Evolutionary conservation across 2,113 vertebrate species (phyloP).

Genomic region (Gasterosteus nipponicus): DNA sequence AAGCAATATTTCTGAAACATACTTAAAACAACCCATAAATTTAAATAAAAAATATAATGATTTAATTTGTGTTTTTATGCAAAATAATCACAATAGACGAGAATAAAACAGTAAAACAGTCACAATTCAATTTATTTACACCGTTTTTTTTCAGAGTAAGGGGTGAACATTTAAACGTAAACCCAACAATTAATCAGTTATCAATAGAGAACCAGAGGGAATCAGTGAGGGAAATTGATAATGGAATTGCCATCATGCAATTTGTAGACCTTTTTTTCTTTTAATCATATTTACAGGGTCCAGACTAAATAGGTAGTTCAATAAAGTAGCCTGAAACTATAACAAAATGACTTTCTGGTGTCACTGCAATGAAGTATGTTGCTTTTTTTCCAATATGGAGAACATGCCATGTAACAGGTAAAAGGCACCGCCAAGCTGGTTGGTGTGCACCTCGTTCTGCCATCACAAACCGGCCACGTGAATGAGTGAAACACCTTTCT

Average conservation of each 20-base stretch:
- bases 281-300: constrained; percentile 14
- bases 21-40: background rate
- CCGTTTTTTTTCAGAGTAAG: background rate
- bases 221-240: background rate
- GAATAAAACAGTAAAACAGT: background rate
- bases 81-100: background rate
- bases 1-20: background rate
- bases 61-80: background rate
- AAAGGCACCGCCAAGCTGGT: too few relatives aligned
- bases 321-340: constrained; percentile 19
- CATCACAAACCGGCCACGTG: constrained; percentile 45
- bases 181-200: background rate
- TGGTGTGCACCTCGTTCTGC: constrained; percentile 35
- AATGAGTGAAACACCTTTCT: constrained; percentile 76
- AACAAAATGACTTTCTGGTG: constrained; percentile 41
- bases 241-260: background rate
- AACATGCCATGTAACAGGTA: background rate
- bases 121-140: background rate
- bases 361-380: constrained; percentile 35
- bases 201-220: background rate
- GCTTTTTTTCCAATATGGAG: constrained; percentile 31
- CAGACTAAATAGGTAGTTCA: constrained; percentile 14
- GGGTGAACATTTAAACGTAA: background rate
- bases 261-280: constrained; percentile 9
- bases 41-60: background rate